Evolutionary conservation across 2,797 vertebrate genomes (phyloP).

Genomic region (Darevskia mixta): DNA sequence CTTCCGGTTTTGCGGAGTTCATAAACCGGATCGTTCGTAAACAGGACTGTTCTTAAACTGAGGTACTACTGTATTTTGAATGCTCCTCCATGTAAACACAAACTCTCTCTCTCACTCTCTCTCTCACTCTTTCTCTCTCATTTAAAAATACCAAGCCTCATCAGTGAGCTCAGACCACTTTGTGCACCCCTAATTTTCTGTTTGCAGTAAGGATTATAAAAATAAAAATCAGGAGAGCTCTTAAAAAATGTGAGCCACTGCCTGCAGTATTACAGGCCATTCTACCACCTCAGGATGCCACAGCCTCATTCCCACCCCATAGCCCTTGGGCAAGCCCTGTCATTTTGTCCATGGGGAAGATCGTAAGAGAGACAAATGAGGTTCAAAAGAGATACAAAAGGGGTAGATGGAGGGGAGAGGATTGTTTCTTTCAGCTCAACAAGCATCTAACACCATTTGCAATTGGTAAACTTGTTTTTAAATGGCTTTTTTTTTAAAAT

Average conservation of each 20-base stretch:
- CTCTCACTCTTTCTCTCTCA: background rate
- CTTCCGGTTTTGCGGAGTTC: no score
- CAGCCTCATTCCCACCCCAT: background rate
- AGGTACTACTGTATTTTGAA: no score
- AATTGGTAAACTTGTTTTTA: background rate
- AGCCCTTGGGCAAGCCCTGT: background rate
- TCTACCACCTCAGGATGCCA: background rate
- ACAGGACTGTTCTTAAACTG: no score
- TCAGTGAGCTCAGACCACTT: background rate
- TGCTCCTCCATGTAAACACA: no score
- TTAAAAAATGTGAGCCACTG: background rate
- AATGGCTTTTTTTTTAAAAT: background rate
- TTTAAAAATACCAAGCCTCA: background rate
- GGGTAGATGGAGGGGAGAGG: background rate
- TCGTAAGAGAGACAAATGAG: background rate
- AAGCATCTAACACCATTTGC: background rate
- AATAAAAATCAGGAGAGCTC: background rate
- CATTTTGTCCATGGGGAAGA: background rate
- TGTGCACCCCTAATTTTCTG: background rate
- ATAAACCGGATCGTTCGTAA: no score
- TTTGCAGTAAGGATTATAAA: background rate
- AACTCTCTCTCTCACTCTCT: no score
- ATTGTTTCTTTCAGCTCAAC: background rate
- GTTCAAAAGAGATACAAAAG: background rate
- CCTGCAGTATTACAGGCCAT: background rate